Conservation (phyloP, 2,888 invertebrate genomes). For the Drosophila longiperda region DNA sequence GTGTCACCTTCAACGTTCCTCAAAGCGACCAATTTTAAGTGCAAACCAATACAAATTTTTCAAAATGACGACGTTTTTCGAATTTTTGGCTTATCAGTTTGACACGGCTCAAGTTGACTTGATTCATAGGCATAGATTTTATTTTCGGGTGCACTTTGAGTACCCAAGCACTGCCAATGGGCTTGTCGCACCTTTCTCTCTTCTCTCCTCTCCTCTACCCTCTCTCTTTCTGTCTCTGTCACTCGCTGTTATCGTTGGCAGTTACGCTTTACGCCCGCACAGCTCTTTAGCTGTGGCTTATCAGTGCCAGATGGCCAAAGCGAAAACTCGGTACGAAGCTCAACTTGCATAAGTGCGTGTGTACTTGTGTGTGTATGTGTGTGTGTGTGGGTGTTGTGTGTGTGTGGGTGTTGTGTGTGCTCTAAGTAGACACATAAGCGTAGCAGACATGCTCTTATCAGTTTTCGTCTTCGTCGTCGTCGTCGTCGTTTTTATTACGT, state of each 20-base stretch:
- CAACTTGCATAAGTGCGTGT: slow-evolving; percentile 12
- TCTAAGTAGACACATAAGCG: slow-evolving; percentile 2
- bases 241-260: slow-evolving; percentile 49
- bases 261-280: slow-evolving; percentile 70
- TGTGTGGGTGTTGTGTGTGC: not conserved
- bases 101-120: slow-evolving; percentile 38
- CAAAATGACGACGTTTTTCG: slow-evolving; percentile 47
- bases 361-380: not conserved
- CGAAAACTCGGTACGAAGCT: slow-evolving; percentile 35
- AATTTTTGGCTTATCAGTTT: slow-evolving; percentile 53
- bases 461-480: not conserved
- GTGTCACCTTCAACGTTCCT: not conserved
- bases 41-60: slow-evolving; percentile 69
- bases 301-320: slow-evolving; percentile 70
- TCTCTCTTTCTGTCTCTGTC: not conserved
- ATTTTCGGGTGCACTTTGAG: slow-evolving; percentile 48
- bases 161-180: slow-evolving; percentile 35
- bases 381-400: not conserved
- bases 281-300: slow-evolving; percentile 37
- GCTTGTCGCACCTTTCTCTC: too few species aligned
- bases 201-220: not conserved
- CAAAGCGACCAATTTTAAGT: slow-evolving; percentile 36
- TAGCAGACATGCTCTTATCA: slow-evolving; percentile 17
- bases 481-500: slow-evolving; percentile 2
- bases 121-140: slow-evolving; percentile 30